A percentile compares a stretch with the other conserved stretches of the same genome.
Evolutionary conservation across 2,888 invertebrate species (phyloP).

Genomic region (Steinernema carpocapsae): DNA sequence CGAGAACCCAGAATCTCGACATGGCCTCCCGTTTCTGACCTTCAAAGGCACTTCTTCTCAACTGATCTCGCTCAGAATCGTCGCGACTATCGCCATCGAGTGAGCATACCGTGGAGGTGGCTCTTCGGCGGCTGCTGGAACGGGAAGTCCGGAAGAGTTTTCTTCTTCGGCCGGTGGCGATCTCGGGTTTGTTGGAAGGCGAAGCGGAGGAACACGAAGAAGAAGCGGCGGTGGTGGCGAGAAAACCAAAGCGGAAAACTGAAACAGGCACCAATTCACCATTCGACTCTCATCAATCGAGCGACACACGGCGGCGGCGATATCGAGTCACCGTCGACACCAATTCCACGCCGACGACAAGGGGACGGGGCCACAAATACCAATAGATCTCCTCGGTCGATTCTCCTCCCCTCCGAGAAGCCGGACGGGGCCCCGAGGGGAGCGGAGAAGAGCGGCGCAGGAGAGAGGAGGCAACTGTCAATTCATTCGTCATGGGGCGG

Average conservation of each 20-base stretch:
- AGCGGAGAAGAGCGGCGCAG: background rate
- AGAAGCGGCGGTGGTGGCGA: background rate
- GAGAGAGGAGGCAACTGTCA: slow-evolving; percentile 9
- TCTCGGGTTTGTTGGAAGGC: no score
- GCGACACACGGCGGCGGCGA: background rate
- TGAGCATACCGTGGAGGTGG: background rate
- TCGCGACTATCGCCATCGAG: slow-evolving; percentile 18
- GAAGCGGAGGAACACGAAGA: background rate
- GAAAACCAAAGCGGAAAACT: background rate
- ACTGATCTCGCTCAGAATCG: no score
- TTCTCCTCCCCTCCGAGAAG: background rate
- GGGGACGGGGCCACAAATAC: slow-evolving; percentile 32
- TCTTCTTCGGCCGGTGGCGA: background rate
- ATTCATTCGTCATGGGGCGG: slow-evolving; percentile 22
- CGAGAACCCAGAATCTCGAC: no score
- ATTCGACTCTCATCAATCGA: background rate
- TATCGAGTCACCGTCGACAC: slow-evolving; percentile 6
- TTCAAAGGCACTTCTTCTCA: background rate
- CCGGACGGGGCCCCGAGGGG: background rate
- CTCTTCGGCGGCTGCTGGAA: no score
- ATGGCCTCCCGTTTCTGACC: no score
- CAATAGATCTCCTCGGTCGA: slow-evolving; percentile 14
- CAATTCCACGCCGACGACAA: slow-evolving; percentile 10
- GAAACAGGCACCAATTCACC: background rate
- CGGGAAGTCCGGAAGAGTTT: no score